Base-by-base conservation (phyloP, 37 sponge, comb jelly and placozoan genomes). In the Halichondria panicea region DNA sequence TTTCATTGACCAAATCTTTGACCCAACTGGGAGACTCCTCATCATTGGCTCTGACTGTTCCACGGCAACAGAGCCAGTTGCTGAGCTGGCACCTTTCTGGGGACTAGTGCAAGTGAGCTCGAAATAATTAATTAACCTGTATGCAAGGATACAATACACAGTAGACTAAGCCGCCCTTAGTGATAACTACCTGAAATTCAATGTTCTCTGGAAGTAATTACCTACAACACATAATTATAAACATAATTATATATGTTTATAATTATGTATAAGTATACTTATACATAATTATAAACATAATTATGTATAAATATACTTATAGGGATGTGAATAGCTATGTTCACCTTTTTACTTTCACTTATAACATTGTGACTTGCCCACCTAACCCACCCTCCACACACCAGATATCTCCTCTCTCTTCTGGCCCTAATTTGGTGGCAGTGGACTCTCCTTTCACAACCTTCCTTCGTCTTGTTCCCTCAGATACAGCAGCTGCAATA, bases 11-110 rank as follows among this genome's bases (percentile, higher is more conserved):
- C 72, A 83, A 50, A 72, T 92, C 43, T 83, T 83, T 40, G n/a
- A 52, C 6, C 37, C 57, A 39, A 81, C 84, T 4, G 75, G 70
- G 22, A 87, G 71, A 56, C 68, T 82, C 72, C 73, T 78, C 79
- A 68, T 83, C 70, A 56, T 92, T 7, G 92, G 92, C 22, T 74
- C 84, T 3, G 78, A 77, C 63, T 86, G 92, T 48, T 87, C 92
- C 3, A 41, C 45, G 4, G 59, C 87, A 11, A 81, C 91, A n/a
- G 57, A 56, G 30, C 80, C 85, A 22, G 55, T 89, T 13, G 90
- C 90, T 55, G 85, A 84, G 36, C 68, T 89, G 38, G 76, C 90
- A 30, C 85, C 70, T 1, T 89, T 70, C 67, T 89, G 89, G 89
- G 74, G 79, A 45, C 75, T 89, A 19, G 84, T 89, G 3, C 84